Percentiles rank a stretch among this genome's conserved stretches.
phyloP scores from a whole-genome alignment of 2,113 vertebrate genomes.

The Girardinichthys multiradiatus region DNA sequence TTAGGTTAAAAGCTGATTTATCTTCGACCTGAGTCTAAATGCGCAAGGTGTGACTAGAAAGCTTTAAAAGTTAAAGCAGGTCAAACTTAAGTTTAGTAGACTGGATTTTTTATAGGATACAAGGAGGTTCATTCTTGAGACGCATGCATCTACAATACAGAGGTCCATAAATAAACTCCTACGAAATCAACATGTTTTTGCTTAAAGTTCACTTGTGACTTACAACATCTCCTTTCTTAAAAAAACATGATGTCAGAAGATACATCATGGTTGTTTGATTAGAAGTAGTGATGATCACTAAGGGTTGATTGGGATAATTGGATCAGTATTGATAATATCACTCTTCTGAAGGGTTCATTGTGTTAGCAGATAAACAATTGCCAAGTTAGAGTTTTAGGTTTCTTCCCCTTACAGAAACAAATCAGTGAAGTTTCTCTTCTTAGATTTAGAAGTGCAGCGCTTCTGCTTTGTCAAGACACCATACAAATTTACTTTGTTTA shows the following conservation, averaged over 20 bases:
- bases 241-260: neutral
- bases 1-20: too few species aligned
- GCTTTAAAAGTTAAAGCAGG: too few species aligned
- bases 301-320: neutral
- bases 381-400: neutral
- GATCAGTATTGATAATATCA: neutral
- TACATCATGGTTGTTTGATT: neutral
- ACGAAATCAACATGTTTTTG: neutral
- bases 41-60: too few species aligned
- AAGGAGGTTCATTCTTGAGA: neutral
- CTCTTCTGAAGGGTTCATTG: neutral
- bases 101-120: neutral
- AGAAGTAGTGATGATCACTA: neutral
- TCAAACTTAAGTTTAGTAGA: neutral
- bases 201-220: neutral
- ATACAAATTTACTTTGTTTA: conserved; percentile 9
- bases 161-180: neutral
- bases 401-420: neutral
- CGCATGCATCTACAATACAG: neutral
- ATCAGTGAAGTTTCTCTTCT: neutral
- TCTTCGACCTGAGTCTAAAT: too few species aligned
- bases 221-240: neutral
- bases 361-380: neutral
- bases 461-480: conserved; percentile 10
- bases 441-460: conserved; percentile 6